Base-by-base conservation (phyloP, 2,113 vertebrate species). In the Pao palembangensis region DNA sequence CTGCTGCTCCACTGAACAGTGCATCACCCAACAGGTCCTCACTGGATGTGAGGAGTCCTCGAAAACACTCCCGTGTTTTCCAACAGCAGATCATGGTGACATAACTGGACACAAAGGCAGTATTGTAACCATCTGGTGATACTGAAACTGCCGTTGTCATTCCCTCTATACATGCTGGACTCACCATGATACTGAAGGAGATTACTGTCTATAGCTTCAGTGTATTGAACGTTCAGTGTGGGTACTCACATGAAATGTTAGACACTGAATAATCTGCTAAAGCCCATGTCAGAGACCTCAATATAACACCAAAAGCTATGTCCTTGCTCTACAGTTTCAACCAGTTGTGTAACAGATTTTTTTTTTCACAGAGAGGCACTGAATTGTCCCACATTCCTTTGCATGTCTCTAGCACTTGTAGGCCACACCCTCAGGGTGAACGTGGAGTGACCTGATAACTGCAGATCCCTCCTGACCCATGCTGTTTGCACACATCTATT, bases 91-190 rank as follows among this genome's bases (percentile, higher is more conserved):
- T 73, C 68, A 58, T 17, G 43, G 72, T 69, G 72, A 80, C 71
- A 75, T 69, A 61, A 76, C 64, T 53, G 62, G 65, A 76, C 69
- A 86, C 77, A 81, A 85, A 76, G 71, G 55, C 53, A 56, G 76
- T 68, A 64, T 85, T 85, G 78, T 85, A 68, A 56, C 34, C 71
- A 55, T 19, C 56, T 51, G 66, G 41, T 76, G 77, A 78, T 64
- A 73, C 76, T 76, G 68, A 87, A 88, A 80, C 49, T 75, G 58
- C 38, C 75, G 74, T 77, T 82, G 74, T 80, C 61, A 58, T 73
- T 68, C 57, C 51, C 17, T 63, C 71, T 72, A 72, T 76, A 76
- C 31, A 68, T 61, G 53, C 51, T 58, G 34, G 44, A 51, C 59
- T 66, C 58, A 42, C 75, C 53, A 44, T 3, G 59, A 81, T 72